Percentiles rank a stretch among this genome's conserved stretches.
Conservation (phyloP, 2,888 invertebrate species). For the Phorcus lineatus region DNA sequence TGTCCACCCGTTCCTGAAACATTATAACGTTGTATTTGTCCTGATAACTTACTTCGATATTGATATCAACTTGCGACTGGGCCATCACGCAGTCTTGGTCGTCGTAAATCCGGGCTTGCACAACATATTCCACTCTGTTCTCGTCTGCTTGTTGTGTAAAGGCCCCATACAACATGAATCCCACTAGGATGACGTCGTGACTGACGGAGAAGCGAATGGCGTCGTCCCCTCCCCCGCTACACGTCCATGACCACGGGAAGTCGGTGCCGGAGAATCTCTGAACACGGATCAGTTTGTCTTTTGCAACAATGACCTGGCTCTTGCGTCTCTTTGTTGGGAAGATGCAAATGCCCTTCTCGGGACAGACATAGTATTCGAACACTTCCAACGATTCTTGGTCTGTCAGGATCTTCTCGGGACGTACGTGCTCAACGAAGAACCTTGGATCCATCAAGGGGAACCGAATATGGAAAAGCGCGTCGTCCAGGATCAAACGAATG, state of each 20-base stretch:
- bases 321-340: background rate
- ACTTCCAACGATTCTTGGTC: background rate
- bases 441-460: constrained; percentile 2
- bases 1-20: constrained; percentile 1
- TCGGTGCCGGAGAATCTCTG: background rate
- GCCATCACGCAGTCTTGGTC: background rate
- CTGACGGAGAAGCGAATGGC: background rate
- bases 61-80: background rate
- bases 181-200: background rate
- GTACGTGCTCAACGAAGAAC: background rate
- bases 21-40: background rate
- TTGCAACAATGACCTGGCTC: background rate
- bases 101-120: background rate
- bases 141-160: background rate
- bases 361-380: background rate
- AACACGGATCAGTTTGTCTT: background rate
- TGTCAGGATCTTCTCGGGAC: background rate
- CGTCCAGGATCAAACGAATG: background rate
- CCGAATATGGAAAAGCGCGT: background rate
- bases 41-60: background rate
- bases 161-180: background rate
- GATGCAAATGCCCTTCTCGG: background rate
- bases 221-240: background rate
- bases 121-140: background rate
- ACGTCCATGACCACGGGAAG: background rate